Evolutionary conservation across 2,113 vertebrate species (phyloP), one percentile per base, ranked within the genome.

Genomic region (Vireo altiloquus): DNA sequence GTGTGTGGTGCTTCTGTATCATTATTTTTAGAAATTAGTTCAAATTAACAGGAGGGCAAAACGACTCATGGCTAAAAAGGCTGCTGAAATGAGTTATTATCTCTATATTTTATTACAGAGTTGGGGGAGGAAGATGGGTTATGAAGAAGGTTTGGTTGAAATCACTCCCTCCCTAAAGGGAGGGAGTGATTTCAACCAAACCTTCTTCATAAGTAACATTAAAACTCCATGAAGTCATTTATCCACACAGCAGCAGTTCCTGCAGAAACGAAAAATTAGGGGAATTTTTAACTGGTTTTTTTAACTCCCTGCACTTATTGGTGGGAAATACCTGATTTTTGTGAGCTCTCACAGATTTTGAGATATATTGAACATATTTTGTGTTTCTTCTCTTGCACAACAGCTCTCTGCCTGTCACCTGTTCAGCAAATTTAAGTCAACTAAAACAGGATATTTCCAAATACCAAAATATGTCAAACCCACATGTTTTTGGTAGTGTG

Each of bases 401-500:
- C 22, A 6, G 70, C 39, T 11, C 15, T 7, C 3, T 37, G 9
- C 9, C n/a, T 57, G 52, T 68, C 66, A 27, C 56, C 22, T 46
- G 17, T 31, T 79, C 6, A 11, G 61, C 30, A 53, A 61, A 76
- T 68, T 21, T 3, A 16, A 75, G 8, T 50, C 54, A 15, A 42
- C 39, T 20, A 16, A 37, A n/a, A 24, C n/a, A 60, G 22, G 37
- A 5, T n/a, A 4, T 64, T 86, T 33, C 27, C 37, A 23, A 69
- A 28, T 44, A 44, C 2, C 53, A 52, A 86, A 60, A 44, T 3
- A 4, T 12, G 33, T 31, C 53, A 63, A 76, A 13, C 3, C 3
- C 25, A 8, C 19, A 0, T 20, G 4, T 27, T 59, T 57, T 50
- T 64, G 39, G 11, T 16, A 9, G 9, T 56, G 46, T 2, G 9